Evolutionary conservation across 2,888 invertebrate species (phyloP).

Genomic region (Drosophila vallismaia): DNA sequence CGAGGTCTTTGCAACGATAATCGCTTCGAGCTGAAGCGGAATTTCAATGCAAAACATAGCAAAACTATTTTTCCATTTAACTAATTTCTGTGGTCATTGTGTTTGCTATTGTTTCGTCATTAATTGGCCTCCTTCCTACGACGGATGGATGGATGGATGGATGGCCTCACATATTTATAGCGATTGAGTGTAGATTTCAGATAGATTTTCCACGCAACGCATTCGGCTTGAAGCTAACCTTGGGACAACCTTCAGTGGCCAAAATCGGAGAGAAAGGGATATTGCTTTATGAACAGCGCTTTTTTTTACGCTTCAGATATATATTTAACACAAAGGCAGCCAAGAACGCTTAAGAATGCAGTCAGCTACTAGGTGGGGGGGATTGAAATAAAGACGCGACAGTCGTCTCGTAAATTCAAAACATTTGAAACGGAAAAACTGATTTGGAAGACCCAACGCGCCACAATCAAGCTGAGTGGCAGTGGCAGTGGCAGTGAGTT

Average conservation of each 20-base stretch:
- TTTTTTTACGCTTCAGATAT: slow-evolving; percentile 59
- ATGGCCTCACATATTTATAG: slow-evolving; percentile 47
- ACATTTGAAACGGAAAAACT: slow-evolving; percentile 63
- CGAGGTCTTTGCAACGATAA: slow-evolving; percentile 72
- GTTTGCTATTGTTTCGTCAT: slow-evolving; percentile 57
- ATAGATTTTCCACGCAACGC: slow-evolving; percentile 1
- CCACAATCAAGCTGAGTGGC: slow-evolving; percentile 55
- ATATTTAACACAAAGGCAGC: slow-evolving; percentile 68
- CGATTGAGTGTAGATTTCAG: slow-evolving; percentile 26
- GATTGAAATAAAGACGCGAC: slow-evolving; percentile 66
- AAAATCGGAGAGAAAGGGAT: slow-evolving; percentile 36
- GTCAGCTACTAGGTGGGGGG: neutral
- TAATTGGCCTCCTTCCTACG: slow-evolving; percentile 62
- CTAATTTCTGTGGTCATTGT: slow-evolving; percentile 67
- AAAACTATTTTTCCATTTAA: slow-evolving; percentile 77
- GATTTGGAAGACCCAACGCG: slow-evolving; percentile 57
- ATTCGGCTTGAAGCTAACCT: slow-evolving; percentile 65
- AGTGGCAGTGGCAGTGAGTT: neutral
- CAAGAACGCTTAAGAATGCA: slow-evolving; percentile 46
- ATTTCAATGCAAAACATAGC: slow-evolving; percentile 71
- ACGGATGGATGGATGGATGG: neutral
- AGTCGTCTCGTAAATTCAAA: slow-evolving; percentile 70
- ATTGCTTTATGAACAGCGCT: slow-evolving; percentile 67
- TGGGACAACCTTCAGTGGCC: slow-evolving; percentile 61
- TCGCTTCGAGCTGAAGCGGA: slow-evolving; percentile 68